A percentile compares a stretch with the other conserved stretches of the same genome.
Conservation (phyloP, 2,888 invertebrate genomes). For the Caenorhabditis angaria region DNA sequence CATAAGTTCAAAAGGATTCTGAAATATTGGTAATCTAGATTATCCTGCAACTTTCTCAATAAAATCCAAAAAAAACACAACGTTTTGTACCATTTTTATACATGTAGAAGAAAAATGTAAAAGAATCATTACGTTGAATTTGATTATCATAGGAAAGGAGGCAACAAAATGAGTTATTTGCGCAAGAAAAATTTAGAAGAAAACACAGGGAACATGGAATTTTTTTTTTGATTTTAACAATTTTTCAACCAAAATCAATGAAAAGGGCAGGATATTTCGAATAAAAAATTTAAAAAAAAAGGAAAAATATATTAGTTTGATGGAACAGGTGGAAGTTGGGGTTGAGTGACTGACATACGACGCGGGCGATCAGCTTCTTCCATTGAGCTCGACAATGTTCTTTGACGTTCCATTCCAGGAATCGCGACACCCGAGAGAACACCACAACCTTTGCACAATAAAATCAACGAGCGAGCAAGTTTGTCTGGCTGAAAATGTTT, state of each 20-base stretch:
- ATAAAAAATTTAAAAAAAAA: conserved; percentile 9
- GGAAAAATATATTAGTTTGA: conserved; percentile 31
- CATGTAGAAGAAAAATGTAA: not conserved
- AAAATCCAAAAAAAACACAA: too few relatives aligned
- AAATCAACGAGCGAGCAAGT: conserved; percentile 84
- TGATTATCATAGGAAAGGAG: too few relatives aligned
- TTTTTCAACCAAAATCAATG: conserved; percentile 2
- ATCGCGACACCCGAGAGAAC: conserved; percentile 70
- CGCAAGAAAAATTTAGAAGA: conserved; percentile 8
- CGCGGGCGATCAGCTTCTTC: conserved; percentile 72
- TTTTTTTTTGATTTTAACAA: conserved; percentile 1
- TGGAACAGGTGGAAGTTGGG: conserved; percentile 48
- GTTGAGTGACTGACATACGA: conserved; percentile 64
- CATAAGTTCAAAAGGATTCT: too few relatives aligned
- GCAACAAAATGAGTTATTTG: too few relatives aligned
- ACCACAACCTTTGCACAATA: conserved; percentile 89
- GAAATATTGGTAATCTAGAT: too few relatives aligned
- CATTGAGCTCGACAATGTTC: conserved; percentile 72
- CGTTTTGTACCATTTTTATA: too few relatives aligned
- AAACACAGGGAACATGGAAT: not conserved
- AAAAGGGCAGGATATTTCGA: not conserved
- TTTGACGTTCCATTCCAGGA: conserved; percentile 71
- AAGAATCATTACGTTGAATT: not conserved
- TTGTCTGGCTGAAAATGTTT: conserved; percentile 81
- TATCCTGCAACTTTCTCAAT: too few relatives aligned